Evolutionary conservation across 2,113 vertebrate genomes (phyloP).

Genomic region (Todiramphus saurophagus): DNA sequence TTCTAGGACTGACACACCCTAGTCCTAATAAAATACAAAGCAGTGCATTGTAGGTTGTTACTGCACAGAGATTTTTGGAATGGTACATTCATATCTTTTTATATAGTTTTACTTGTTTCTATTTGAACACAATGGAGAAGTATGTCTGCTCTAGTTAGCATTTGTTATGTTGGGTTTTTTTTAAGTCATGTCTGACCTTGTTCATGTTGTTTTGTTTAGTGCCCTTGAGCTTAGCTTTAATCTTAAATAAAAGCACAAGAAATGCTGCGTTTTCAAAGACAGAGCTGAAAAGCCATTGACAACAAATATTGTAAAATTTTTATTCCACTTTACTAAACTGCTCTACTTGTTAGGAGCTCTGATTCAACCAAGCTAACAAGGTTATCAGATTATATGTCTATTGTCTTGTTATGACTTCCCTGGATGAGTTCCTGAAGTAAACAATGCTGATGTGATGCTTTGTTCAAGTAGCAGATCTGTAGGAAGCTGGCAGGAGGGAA

Average conservation of each 20-base stretch:
- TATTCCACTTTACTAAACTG: constrained; percentile 58
- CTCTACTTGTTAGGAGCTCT: constrained; percentile 57
- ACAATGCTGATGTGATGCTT: constrained; percentile 65
- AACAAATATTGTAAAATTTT: constrained; percentile 65
- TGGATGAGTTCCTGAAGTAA: constrained; percentile 59
- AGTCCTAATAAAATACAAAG: not conserved
- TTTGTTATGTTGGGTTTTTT: not conserved
- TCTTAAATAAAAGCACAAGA: constrained; percentile 74
- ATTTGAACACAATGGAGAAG: constrained; percentile 32
- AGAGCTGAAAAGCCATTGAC: constrained; percentile 60
- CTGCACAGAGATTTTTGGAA: not conserved
- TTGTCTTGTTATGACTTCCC: constrained; percentile 71
- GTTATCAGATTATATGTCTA: constrained; percentile 72
- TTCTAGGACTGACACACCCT: not conserved
- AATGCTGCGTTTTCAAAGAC: constrained; percentile 51
- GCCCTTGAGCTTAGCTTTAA: constrained; percentile 80
- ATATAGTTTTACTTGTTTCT: not conserved
- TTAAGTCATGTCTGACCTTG: constrained; percentile 75
- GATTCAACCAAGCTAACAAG: constrained; percentile 69
- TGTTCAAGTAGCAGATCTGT: constrained; percentile 45
- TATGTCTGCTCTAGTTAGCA: constrained; percentile 28
- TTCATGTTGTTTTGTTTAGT: constrained; percentile 71
- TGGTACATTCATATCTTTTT: not conserved
- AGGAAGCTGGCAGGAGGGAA: constrained; percentile 9
- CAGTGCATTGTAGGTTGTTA: not conserved